These are phyloP conservation scores for Pachyrhynchus sulphureomaculatus DNA, from an alignment of 1,140 invertebrate species.

Conservation along the genomic window DNA sequence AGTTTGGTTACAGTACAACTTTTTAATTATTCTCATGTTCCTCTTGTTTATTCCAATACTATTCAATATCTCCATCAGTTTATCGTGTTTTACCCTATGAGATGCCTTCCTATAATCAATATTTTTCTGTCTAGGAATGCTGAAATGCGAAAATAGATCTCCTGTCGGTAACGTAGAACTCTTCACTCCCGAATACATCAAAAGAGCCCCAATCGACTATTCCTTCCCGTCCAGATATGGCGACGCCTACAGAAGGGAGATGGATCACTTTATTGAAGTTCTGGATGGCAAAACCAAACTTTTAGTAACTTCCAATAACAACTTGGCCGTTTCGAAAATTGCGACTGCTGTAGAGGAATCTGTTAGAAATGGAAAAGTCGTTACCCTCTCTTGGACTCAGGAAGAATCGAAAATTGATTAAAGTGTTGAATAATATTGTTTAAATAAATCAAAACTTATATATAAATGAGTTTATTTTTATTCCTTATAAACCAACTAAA, in stretches of 20 bases:
- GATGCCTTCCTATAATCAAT: too few relatives aligned
- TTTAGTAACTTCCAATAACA: slow-evolving; percentile 54
- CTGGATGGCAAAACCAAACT: slow-evolving; percentile 55
- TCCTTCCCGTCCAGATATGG: slow-evolving; percentile 65
- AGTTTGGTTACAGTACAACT: too few relatives aligned
- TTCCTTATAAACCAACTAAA: too few relatives aligned
- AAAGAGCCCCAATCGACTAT: slow-evolving; percentile 60
- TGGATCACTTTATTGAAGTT: slow-evolving; percentile 68
- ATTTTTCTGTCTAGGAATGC: slow-evolving; percentile 48
- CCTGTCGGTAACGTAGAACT: slow-evolving; percentile 55
- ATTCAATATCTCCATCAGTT: too few relatives aligned
- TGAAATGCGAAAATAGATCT: slow-evolving; percentile 60
- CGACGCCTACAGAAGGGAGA: slow-evolving; percentile 60
- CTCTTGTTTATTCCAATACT: too few relatives aligned
- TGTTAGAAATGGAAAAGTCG: slow-evolving; percentile 54
- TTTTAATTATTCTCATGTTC: too few relatives aligned
- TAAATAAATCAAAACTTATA: too few relatives aligned
- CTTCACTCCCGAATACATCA: slow-evolving; percentile 51
- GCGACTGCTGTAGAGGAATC: slow-evolving; percentile 60
- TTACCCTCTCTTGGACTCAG: slow-evolving; percentile 53
- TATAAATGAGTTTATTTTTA: too few relatives aligned
- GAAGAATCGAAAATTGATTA: slow-evolving; percentile 30
- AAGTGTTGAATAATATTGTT: too few relatives aligned
- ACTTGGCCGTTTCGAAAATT: slow-evolving; percentile 58
- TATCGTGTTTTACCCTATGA: too few relatives aligned